phyloP scores from a whole-genome alignment of 2,888 invertebrate species.

The Tetranychus truncatus region DNA sequence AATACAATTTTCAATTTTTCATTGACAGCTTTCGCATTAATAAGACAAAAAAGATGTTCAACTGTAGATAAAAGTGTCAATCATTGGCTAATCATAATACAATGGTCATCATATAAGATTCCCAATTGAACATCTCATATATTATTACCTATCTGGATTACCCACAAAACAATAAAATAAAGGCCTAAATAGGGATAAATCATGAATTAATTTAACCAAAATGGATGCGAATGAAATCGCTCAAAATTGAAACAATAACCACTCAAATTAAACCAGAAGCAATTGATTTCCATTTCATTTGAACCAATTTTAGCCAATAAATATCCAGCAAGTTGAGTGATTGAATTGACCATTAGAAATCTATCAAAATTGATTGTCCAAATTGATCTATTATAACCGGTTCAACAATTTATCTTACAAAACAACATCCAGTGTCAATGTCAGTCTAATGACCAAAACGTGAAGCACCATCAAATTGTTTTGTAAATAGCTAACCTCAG shows the following conservation, averaged over 20 bases:
- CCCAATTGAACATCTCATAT: not conserved
- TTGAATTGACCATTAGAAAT: no score
- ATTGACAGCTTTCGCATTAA: not conserved
- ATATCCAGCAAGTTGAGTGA: no score
- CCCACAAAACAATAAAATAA: no score
- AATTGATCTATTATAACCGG: not conserved
- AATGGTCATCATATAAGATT: not conserved
- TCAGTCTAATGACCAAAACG: not conserved
- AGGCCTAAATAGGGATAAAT: no score
- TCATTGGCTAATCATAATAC: not conserved
- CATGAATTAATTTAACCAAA: no score
- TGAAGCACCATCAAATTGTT: not conserved
- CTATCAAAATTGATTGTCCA: no score
- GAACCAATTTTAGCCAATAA: no score
- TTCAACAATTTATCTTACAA: not conserved
- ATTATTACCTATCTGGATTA: not conserved
- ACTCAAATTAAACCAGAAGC: no score
- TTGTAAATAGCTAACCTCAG: not conserved
- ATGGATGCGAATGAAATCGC: no score
- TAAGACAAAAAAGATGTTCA: not conserved
- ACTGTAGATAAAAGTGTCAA: not conserved
- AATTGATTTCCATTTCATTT: no score
- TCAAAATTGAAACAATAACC: no score
- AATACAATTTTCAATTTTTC: not conserved
- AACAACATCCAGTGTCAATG: not conserved